Evolutionary conservation across 92 coral and sea anemone genomes (phyloP).

Genomic region (Galaxea fascicularis): DNA sequence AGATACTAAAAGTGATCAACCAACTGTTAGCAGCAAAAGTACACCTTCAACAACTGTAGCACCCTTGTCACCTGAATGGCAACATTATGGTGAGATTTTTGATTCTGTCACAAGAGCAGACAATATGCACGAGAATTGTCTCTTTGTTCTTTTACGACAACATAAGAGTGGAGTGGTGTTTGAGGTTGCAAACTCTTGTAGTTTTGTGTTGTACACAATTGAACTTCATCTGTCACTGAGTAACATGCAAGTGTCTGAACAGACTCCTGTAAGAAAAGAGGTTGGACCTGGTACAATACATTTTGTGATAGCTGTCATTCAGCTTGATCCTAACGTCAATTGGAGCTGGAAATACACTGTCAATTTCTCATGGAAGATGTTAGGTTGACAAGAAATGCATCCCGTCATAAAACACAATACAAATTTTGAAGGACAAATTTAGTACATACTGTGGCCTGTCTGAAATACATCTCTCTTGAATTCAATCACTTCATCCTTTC

Average conservation of each 20-base stretch:
- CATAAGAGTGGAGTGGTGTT: conserved; percentile 59
- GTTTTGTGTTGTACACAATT: conserved; percentile 55
- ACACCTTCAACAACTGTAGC: neutral
- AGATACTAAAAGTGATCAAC: neutral
- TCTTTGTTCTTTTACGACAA: conserved; percentile 65
- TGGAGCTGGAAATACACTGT: conserved; percentile 74
- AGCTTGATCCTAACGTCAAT: conserved; percentile 47
- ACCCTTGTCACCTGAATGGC: conserved; percentile 28
- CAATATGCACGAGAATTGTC: conserved; percentile 67
- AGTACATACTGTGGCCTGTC: neutral
- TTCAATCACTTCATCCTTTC: no score
- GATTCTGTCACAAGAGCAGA: conserved; percentile 58
- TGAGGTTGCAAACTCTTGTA: conserved; percentile 73
- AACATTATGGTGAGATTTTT: conserved; percentile 49
- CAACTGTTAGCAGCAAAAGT: neutral
- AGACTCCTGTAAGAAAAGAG: conserved; percentile 46
- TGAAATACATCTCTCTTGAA: no score
- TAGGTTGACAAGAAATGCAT: neutral
- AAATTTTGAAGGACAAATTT: neutral
- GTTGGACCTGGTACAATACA: conserved; percentile 54
- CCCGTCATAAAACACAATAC: neutral
- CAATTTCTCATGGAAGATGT: conserved; percentile 44
- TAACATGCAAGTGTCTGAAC: conserved; percentile 68
- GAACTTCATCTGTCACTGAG: conserved; percentile 50
- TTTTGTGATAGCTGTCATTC: conserved; percentile 62